Base-by-base conservation (phyloP, 2,113 vertebrate genomes). In the Aramus guarauna region DNA sequence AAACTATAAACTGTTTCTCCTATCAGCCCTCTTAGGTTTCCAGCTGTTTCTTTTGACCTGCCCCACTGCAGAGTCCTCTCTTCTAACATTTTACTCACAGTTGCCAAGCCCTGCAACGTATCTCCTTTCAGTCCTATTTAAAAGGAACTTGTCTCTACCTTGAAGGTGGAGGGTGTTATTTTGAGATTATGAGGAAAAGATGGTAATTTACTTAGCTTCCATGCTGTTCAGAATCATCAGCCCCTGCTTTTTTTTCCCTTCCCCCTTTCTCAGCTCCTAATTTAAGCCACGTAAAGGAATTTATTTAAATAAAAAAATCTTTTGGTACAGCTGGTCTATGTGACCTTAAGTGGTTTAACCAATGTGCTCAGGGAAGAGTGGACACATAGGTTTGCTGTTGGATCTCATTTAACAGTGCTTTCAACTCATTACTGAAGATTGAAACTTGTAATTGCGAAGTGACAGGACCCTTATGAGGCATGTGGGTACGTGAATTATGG, bases 401-500 rank as follows among this genome's bases (percentile, higher is more conserved):
- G 36, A 15, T 76, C 27, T 79, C 45, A 18, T 4, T 3, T 36
- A 83, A 36, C 11, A 79, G 9, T 56, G 32, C 18, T 85, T 95
- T 76, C 79, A 92, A 59, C 15, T n/a, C 52, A 11, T 77, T 91
- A 60, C 24, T 59, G 48, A 63, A 89, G n/a, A 34, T 4, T 66
- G 60, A 79, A 76, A 83, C 36, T 56, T 76, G 29, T 34, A 67
- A 74, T 71, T 94, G 37, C n/a, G 8, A 41, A 62, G n/a, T 60
- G 80, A 56, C 6, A 52, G 22, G 52, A 34, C 5, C 9, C 16
- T 41, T 56, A 22, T 21, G 56, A 71, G 6, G 16, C 11, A 45
- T 21, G 17, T 13, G 23, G n/a, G 20, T 53, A 55, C 0, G 0
- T 39, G 39, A 15, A 9, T 79, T 79, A n/a, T n/a, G 43, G 21